Conservation (phyloP, 2,797 vertebrate genomes). For the Gallinago solitaria region DNA sequence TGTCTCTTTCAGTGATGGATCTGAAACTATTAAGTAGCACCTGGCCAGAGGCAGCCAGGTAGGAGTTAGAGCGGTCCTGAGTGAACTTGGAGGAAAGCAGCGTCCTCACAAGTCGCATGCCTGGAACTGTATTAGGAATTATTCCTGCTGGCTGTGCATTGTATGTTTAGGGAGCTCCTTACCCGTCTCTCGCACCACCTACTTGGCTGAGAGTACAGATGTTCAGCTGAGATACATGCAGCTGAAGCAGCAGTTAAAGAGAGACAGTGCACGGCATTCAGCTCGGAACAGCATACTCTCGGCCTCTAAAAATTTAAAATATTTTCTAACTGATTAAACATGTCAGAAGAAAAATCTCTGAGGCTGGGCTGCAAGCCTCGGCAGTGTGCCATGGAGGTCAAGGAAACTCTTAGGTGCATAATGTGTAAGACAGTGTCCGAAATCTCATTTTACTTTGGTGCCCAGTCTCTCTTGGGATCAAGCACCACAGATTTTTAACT, state of each 20-base stretch:
- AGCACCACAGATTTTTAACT: not conserved
- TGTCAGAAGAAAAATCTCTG: not conserved
- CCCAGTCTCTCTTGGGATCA: not conserved
- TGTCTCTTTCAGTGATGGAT: not conserved
- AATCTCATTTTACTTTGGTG: not conserved
- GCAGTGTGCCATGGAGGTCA: not conserved
- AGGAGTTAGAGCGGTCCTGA: not conserved
- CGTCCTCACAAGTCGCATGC: rapidly evolving
- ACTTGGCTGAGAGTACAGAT: not conserved
- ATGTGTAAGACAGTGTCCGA: not conserved
- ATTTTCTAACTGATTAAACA: conserved; percentile 7
- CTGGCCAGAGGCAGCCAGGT: not conserved
- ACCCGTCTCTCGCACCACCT: not conserved
- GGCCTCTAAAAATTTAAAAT: not conserved
- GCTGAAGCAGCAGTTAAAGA: not conserved
- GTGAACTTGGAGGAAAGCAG: not conserved
- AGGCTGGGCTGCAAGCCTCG: not conserved
- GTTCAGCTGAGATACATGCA: not conserved
- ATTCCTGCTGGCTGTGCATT: not conserved
- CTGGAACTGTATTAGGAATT: not conserved
- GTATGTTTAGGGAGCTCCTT: not conserved
- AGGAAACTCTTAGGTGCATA: not conserved
- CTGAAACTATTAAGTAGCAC: not conserved
- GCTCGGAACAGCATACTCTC: not conserved
- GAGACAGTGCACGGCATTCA: not conserved